These are phyloP conservation scores for Popillia japonica DNA, from an alignment of 1,140 invertebrate species.

Conservation along the genomic window DNA sequence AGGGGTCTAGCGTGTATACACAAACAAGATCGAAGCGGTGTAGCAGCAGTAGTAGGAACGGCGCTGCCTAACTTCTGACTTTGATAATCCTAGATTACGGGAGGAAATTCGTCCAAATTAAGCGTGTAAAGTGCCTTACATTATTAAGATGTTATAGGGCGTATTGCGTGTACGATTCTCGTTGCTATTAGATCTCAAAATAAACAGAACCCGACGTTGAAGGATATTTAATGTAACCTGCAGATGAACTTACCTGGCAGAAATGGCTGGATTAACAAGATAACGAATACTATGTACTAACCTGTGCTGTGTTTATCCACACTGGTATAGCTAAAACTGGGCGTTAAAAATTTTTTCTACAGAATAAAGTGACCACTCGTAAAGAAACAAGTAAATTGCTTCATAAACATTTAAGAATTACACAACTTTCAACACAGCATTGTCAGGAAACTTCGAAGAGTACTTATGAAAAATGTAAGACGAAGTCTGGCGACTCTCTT, in stretches of 20 bases:
- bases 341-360: no score
- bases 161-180: neutral
- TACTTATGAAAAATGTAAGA: no score
- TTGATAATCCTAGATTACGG: constrained; percentile 16
- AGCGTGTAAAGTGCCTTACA: constrained; percentile 26
- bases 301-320: no score
- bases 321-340: no score
- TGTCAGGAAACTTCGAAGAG: no score
- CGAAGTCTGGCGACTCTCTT: no score
- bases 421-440: no score
- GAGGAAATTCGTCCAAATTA: constrained; percentile 28
- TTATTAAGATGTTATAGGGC: constrained; percentile 21
- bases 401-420: no score
- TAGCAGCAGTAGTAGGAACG: neutral
- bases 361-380: no score
- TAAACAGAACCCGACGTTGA: neutral
- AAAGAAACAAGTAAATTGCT: no score
- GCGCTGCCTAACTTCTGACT: neutral
- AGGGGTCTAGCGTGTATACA: neutral
- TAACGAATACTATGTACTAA: neutral
- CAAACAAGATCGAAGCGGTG: neutral
- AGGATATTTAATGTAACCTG: neutral
- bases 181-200: neutral
- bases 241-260: neutral
- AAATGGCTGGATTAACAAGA: constrained; percentile 6